phyloP scores from a whole-genome alignment of 2,888 invertebrate species.

The Melolontha melolontha region DNA sequence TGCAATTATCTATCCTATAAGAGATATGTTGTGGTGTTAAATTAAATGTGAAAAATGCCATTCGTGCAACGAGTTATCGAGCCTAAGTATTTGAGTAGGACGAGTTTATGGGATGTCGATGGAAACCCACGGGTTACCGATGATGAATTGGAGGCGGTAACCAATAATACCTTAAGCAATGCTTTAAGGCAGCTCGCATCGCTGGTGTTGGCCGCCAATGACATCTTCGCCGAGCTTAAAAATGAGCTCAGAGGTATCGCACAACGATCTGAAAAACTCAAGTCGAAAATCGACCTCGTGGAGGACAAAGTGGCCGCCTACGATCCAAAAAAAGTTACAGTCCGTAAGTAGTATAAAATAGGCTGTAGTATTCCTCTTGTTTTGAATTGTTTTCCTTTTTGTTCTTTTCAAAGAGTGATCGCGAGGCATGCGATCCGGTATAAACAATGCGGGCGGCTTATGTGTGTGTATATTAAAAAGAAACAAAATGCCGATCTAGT shows the following conservation, averaged over 20 bases:
- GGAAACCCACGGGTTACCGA: conserved; percentile 74
- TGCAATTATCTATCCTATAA: background rate
- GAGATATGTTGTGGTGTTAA: background rate
- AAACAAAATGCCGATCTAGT: conserved; percentile 37
- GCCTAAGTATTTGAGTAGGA: conserved; percentile 82
- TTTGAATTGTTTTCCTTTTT: conserved; percentile 8
- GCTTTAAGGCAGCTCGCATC: conserved; percentile 88
- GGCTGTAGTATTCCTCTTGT: conserved; percentile 28
- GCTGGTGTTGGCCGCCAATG: conserved; percentile 84
- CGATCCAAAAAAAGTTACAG: conserved; percentile 92
- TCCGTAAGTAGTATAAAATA: conserved; percentile 80
- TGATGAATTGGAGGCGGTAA: conserved; percentile 86
- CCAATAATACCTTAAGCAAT: conserved; percentile 87
- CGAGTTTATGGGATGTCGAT: conserved; percentile 71
- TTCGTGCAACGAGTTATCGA: conserved; percentile 87
- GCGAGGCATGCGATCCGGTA: too few species aligned
- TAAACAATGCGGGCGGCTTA: too few species aligned
- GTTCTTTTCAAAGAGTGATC: too few species aligned
- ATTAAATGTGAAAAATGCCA: conserved; percentile 74
- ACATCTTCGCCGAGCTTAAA: conserved; percentile 87
- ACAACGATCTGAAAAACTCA: conserved; percentile 78
- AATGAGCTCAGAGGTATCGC: conserved; percentile 80
- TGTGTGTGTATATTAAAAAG: conserved; percentile 9
- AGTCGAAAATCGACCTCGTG: conserved; percentile 76
- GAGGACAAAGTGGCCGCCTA: conserved; percentile 78